These are phyloP conservation scores for Malaclemys terrapin DNA, from an alignment of 2,113 vertebrate genomes.

Conservation along the genomic window DNA sequence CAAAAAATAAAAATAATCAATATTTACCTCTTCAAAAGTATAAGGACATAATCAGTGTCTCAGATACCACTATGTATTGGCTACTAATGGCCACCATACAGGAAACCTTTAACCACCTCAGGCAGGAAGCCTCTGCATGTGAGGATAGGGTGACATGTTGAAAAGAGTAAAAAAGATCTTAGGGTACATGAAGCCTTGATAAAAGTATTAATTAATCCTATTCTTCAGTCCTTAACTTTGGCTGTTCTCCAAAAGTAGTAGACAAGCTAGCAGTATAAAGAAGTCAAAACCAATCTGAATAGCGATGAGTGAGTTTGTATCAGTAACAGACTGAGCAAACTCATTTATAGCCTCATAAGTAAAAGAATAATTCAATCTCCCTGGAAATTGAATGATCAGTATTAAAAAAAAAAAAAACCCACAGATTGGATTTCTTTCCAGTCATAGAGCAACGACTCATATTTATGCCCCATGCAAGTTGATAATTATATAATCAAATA, in stretches of 20 bases:
- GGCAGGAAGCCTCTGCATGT: neutral
- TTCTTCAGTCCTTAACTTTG: slow-evolving; percentile 13
- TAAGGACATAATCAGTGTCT: neutral
- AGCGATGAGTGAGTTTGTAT: neutral
- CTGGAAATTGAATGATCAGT: slow-evolving; percentile 28
- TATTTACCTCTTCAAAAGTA: neutral
- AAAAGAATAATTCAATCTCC: slow-evolving; percentile 22
- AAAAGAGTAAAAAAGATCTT: slow-evolving; percentile 41
- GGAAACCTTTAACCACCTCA: neutral
- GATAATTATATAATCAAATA: slow-evolving; percentile 8
- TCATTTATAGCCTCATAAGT: slow-evolving; percentile 14
- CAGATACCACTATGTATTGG: too few relatives aligned
- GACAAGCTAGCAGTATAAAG: slow-evolving; percentile 34
- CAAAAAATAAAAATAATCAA: neutral
- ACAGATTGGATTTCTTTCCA: slow-evolving; percentile 11
- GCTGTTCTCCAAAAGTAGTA: slow-evolving; percentile 22
- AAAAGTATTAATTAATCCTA: slow-evolving; percentile 50
- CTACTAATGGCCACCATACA: neutral
- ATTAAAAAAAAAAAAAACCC: slow-evolving; percentile 31
- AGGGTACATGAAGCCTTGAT: slow-evolving; percentile 47
- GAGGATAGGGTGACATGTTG: slow-evolving; percentile 45
- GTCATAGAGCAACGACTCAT: neutral
- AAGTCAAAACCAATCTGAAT: slow-evolving; percentile 41
- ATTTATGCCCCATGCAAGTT: neutral
- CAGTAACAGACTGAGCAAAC: slow-evolving; percentile 15